These are phyloP conservation scores for Bombus huntii DNA, from an alignment of 1,140 invertebrate species.

Conservation along the genomic window DNA sequence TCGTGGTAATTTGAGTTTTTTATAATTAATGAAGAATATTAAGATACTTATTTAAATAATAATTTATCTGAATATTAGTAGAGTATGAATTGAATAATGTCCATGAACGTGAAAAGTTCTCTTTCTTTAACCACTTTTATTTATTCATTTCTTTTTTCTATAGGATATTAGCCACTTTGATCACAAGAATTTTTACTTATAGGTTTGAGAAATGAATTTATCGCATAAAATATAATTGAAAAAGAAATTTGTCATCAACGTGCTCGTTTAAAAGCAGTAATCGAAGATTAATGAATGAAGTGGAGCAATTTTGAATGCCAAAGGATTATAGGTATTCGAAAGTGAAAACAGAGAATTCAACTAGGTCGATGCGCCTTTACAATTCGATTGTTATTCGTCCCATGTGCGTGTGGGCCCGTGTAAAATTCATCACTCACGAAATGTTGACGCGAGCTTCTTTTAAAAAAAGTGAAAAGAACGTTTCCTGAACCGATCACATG, in stretches of 20 bases:
- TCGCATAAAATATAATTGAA: not conserved
- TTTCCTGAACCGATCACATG: not conserved
- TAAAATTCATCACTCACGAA: constrained; percentile 34
- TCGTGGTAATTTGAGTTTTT: not conserved
- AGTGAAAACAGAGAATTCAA: constrained; percentile 52
- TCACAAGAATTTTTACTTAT: not conserved
- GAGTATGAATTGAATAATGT: too few species aligned
- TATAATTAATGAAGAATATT: not conserved
- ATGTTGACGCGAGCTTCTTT: not conserved
- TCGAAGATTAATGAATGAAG: not conserved
- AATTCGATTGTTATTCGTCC: constrained; percentile 32
- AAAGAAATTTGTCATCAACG: not conserved
- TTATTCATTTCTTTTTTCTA: not conserved
- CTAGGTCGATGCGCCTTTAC: constrained; percentile 40
- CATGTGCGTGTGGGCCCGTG: not conserved
- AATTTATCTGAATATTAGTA: too few species aligned
- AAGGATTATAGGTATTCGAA: constrained; percentile 28
- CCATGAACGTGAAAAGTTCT: not conserved
- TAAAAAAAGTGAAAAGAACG: constrained; percentile 8
- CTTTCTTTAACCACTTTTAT: not conserved
- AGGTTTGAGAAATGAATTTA: not conserved
- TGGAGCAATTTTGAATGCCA: constrained; percentile 12
- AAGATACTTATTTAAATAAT: not conserved
- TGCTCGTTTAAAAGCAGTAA: not conserved
- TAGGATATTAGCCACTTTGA: not conserved